These are phyloP conservation scores for Phymatocera aterrima DNA, from an alignment of 2,888 invertebrate genomes.

Conservation along the genomic window DNA sequence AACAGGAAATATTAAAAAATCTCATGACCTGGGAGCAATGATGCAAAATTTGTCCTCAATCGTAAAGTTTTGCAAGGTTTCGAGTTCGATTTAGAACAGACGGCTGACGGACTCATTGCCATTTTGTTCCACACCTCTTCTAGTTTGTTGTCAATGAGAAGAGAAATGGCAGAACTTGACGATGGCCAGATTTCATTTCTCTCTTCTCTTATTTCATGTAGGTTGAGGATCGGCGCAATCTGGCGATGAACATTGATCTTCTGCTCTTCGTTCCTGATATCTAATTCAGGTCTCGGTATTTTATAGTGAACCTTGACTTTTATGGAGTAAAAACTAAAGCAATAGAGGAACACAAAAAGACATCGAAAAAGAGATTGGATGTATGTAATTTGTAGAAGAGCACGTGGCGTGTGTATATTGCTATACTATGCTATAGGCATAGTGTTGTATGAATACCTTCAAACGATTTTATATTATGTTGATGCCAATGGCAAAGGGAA, in stretches of 20 bases:
- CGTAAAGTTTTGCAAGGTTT: no score
- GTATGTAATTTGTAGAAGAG: slow-evolving; percentile 32
- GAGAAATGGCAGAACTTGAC: no score
- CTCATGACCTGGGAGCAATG: no score
- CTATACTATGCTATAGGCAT: background rate
- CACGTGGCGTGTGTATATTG: slow-evolving; percentile 8
- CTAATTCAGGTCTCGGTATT: background rate
- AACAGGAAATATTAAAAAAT: no score
- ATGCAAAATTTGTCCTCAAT: no score
- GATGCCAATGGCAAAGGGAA: slow-evolving; percentile 36
- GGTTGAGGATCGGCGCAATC: background rate
- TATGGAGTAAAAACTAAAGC: background rate
- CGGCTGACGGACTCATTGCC: no score
- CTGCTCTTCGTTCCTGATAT: background rate
- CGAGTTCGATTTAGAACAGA: no score
- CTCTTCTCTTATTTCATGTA: no score
- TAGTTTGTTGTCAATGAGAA: no score
- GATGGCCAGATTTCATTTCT: no score
- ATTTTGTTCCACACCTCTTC: no score
- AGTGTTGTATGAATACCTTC: background rate
- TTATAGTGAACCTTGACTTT: slow-evolving; percentile 22
- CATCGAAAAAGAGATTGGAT: background rate
- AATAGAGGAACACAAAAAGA: background rate
- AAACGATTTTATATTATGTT: background rate
- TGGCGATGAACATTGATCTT: background rate